Evolutionary conservation across 2,888 invertebrate genomes (phyloP).

Genomic region (Thelaira solivaga): DNA sequence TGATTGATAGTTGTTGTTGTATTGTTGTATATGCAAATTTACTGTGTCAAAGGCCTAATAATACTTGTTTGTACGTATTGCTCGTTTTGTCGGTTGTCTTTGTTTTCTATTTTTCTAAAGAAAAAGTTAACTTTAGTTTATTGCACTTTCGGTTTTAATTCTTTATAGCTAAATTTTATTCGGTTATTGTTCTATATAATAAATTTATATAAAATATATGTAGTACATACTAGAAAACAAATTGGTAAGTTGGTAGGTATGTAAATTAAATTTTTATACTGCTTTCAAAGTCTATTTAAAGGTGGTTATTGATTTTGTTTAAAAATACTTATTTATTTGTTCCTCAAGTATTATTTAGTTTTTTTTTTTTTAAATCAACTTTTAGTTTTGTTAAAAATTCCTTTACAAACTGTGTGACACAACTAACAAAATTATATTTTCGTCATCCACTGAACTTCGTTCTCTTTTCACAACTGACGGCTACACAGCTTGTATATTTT

Average conservation of each 20-base stretch:
- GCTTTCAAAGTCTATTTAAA: conserved; percentile 29
- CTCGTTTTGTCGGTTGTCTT: not conserved
- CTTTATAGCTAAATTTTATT: conserved; percentile 38
- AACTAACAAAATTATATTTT: conserved; percentile 51
- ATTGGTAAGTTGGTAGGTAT: not conserved
- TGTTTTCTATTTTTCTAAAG: conserved; percentile 13
- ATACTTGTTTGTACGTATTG: conserved; percentile 14
- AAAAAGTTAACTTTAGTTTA: conserved; percentile 59
- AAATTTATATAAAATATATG: not conserved
- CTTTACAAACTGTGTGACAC: conserved; percentile 18
- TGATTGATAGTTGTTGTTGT: conserved; percentile 16
- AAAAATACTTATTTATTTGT: not conserved
- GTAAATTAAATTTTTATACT: not conserved
- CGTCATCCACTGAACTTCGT: conserved; percentile 63
- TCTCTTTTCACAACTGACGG: conserved; percentile 64
- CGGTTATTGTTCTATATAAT: conserved; percentile 49
- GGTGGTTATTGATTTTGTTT: conserved; percentile 44
- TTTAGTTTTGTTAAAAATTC: conserved; percentile 28
- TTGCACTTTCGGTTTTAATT: conserved; percentile 49
- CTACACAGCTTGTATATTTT: conserved; percentile 51
- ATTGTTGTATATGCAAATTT: conserved; percentile 4
- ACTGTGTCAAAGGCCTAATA: conserved; percentile 5
- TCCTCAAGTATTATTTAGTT: not conserved
- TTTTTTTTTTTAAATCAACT: conserved; percentile 15
- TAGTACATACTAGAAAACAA: conserved; percentile 9